Evolutionary conservation across 1,140 invertebrate genomes (phyloP), one percentile per base, ranked within the genome.

Genomic region (Telenomus remus): DNA sequence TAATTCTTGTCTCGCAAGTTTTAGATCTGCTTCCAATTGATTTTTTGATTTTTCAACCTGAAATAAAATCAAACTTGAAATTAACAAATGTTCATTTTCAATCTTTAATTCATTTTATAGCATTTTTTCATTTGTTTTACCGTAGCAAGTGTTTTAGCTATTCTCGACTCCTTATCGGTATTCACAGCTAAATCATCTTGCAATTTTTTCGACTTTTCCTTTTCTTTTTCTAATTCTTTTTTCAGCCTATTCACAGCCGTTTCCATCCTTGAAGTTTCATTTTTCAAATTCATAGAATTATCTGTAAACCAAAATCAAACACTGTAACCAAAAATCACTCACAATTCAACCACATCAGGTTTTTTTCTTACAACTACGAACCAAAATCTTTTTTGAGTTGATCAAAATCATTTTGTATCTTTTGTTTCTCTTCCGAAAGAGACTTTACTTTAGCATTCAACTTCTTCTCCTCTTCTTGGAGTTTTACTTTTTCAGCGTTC

Each of bases 401-500:
- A 34, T 86, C 82, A 63, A 88, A 82, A 78, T 87, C 81, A 66
- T 84, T 81, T 54, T 86, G 83, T 53, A 87, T 73, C 74, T 87
- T 88, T n/a, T 87, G 80, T 53, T 88, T 88, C 27, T 88, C 86
- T 0, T 85, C 83, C 0, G 85, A 85, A 6, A 88, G 34, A 10
- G 82, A 83, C 33, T 88, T 77, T 11, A 88, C 90, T 88, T 81
- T 92, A 85, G 82, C 81, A 47, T 89, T 91, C 61, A 91, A 84
- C 78, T 91, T 90, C 60, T 89, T 87, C 79, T 91, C 90, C 76
- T 91, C 85, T 55, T 90, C 89, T 51, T 90, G 87, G 39, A 92
- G 83, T 75, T 90, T 90, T 42, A 80, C 83, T 83, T 93, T 92
- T 42, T 91, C 87, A 47, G 88, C 84, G 46, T 91, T 82, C 85